phyloP scores from a whole-genome alignment of 2,888 invertebrate genomes.

The Conus canariensis region DNA sequence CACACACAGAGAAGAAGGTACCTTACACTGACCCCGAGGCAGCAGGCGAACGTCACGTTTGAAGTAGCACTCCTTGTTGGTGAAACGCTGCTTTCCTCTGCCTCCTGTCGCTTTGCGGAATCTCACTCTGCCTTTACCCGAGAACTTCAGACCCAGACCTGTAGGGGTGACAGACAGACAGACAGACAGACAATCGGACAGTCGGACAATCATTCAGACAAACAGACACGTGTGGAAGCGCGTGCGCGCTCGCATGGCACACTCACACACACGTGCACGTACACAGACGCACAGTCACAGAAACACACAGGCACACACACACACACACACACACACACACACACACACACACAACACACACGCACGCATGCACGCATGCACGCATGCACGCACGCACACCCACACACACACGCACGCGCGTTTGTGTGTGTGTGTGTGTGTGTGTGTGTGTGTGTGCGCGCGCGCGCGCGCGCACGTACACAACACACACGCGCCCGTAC shows the following conservation, averaged over 20 bases:
- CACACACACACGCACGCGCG: too few species aligned
- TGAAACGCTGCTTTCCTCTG: neutral
- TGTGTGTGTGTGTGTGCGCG: too few species aligned
- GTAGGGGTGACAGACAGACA: neutral
- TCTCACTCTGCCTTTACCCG: conserved; percentile 2
- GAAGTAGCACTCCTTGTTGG: conserved; percentile 17
- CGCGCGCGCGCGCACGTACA: neutral
- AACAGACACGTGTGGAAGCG: neutral
- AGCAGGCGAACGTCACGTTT: conserved; percentile 3
- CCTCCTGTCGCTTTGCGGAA: neutral
- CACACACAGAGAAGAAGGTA: neutral
- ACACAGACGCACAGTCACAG: neutral
- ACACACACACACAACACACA: neutral
- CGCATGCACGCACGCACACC: too few species aligned
- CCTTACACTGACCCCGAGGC: neutral
- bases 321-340: neutral
- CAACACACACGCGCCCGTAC: too few species aligned
- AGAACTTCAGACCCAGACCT: conserved; percentile 14
- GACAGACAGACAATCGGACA: neutral
- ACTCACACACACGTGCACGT: neutral
- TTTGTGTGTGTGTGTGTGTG: too few species aligned
- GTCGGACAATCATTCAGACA: neutral
- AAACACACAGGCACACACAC: neutral
- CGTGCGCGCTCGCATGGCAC: neutral
- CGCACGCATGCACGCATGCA: neutral